Evolutionary conservation across 2,797 vertebrate species (phyloP), one percentile per base, ranked within the genome.

Genomic region (Limosa lapponica): DNA sequence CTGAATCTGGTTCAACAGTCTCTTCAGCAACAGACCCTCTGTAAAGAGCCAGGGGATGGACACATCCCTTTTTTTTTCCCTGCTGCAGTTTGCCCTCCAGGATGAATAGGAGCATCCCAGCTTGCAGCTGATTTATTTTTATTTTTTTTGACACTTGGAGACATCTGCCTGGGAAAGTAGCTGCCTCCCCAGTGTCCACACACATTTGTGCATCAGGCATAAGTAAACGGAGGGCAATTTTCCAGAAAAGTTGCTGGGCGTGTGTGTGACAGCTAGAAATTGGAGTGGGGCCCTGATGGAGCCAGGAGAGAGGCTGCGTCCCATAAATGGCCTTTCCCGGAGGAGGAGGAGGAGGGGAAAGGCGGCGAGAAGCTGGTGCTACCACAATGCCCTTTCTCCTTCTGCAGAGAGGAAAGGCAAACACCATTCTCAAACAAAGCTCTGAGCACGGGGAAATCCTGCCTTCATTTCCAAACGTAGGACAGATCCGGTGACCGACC

Each of bases 71-170:
- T 39, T 64, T 70, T 89, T 61, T 70, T 92, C 94, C 44, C 46
- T 0, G 0, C 43, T 66, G 79, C 58, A 88, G 34, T 90, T 83
- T 96, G 73, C 51, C 66, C 70, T 86, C 48, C 39, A 59, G 34
- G 67, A 72, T 89, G 77, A 82, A 55, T 16, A 49, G 74, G 41
- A 91, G 66, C 91, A 87, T 75, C 82, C 49, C 70, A 83, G 48
- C 71, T 79, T 89, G 83, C 65, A 87, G 79, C 37, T 74, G 80
- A 64, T 84, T 16, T 6, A n/a, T 41, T 41, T 41, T 41, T 71
- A 25, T 93, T 79, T 93, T 83, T 93, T 94, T 93, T 69, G 87
- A 80, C 52, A 59, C 54, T 79, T 78, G 69, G 55, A 95, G n/a
- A 80, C 34, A 67, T 89, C 78, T 72, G 71, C 44, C 74, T 90